Percentiles rank a stretch among this genome's conserved stretches.
Evolutionary conservation across 2,797 vertebrate genomes (phyloP).

Genomic region (Hirundo rustica): DNA sequence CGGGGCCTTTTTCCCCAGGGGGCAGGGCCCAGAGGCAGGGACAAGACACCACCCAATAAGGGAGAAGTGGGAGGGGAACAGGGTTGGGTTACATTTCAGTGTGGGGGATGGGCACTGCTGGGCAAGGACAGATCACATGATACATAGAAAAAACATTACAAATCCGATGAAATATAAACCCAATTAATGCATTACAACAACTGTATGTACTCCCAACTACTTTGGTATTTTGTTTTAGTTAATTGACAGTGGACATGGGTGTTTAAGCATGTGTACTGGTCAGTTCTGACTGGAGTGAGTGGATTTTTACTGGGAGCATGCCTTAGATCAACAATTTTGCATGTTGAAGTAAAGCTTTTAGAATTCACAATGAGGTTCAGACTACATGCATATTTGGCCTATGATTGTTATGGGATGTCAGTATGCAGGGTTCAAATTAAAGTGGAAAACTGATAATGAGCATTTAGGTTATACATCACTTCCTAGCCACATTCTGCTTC

Average conservation of each 20-base stretch:
- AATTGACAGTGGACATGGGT: neutral
- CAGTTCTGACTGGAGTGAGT: neutral
- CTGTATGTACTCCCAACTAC: neutral
- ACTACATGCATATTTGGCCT: slow-evolving; percentile 49
- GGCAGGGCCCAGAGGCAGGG: too few species aligned
- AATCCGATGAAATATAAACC: too few species aligned
- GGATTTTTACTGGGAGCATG: neutral
- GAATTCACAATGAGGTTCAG: neutral
- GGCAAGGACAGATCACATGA: too few species aligned
- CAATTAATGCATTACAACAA: too few species aligned
- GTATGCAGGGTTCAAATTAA: slow-evolving; percentile 37
- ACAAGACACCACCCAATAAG: too few species aligned
- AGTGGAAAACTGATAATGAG: neutral
- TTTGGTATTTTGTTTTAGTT: neutral
- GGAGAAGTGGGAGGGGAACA: too few species aligned
- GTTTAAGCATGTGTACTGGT: neutral
- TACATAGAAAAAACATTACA: too few species aligned
- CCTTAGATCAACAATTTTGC: neutral
- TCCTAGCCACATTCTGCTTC: neutral
- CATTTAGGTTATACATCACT: neutral
- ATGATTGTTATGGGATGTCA: slow-evolving; percentile 36
- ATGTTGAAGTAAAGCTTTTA: neutral
- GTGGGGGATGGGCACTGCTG: too few species aligned
- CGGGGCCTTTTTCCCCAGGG: too few species aligned
- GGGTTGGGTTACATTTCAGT: too few species aligned